Percentiles rank a stretch among this genome's conserved stretches.
phyloP scores from a whole-genome alignment of 2,888 invertebrate species.

The Myathropa florea region DNA sequence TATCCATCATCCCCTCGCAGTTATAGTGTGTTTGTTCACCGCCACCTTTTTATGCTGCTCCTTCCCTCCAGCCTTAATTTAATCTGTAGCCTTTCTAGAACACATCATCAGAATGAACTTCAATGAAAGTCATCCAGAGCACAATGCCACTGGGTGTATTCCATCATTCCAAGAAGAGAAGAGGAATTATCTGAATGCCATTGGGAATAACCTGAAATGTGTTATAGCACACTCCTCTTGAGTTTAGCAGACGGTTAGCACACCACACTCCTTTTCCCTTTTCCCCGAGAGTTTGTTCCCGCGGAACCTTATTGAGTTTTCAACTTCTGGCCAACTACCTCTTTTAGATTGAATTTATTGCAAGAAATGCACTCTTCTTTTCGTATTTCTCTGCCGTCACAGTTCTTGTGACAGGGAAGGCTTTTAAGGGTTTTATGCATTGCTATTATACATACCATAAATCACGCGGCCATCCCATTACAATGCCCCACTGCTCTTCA shows the following conservation, averaged over 20 bases:
- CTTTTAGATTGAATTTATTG: constrained; percentile 49
- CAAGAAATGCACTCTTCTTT: constrained; percentile 48
- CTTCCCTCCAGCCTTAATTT: not conserved
- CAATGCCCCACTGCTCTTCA: constrained; percentile 7
- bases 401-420: constrained; percentile 5
- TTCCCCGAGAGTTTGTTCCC: not conserved
- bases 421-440: constrained; percentile 40
- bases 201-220: constrained; percentile 6
- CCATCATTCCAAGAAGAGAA: constrained; percentile 6
- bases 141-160: constrained; percentile 15
- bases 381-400: not conserved
- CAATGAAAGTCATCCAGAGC: constrained; percentile 6
- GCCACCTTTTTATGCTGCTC: not conserved
- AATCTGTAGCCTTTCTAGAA: not conserved
- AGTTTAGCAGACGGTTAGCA: constrained; percentile 19
- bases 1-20: constrained; percentile 13
- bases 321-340: constrained; percentile 25
- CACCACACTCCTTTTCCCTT: not conserved
- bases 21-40: not conserved
- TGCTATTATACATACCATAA: constrained; percentile 43
- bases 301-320: constrained; percentile 16
- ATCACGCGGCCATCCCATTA: constrained; percentile 50
- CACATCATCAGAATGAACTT: constrained; percentile 29
- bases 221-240: constrained; percentile 7
- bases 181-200: constrained; percentile 5